Evolutionary conservation across 1,140 invertebrate genomes (phyloP).

Genomic region (Ceratitis capitata): DNA sequence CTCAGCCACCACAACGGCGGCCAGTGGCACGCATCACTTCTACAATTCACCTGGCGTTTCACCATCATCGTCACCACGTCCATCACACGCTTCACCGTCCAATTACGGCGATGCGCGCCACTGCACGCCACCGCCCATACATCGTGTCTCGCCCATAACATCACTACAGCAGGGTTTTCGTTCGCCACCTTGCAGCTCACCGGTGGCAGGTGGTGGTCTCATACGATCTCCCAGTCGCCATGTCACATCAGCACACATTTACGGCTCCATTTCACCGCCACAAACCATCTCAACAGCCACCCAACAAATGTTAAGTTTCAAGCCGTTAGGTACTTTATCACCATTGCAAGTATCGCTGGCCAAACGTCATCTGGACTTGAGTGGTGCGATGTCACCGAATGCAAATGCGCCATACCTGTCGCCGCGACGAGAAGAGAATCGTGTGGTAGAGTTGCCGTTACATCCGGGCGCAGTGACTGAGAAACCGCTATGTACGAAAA

Average conservation of each 20-base stretch:
- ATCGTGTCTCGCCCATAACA: constrained; percentile 35
- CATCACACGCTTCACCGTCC: constrained; percentile 45
- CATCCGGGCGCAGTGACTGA: constrained; percentile 55
- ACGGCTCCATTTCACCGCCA: constrained; percentile 60
- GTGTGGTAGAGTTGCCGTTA: constrained; percentile 60
- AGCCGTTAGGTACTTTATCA: constrained; percentile 57
- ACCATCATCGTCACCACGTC: constrained; percentile 60
- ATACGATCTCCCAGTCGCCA: constrained; percentile 60
- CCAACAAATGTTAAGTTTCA: constrained; percentile 61
- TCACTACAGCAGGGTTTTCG: constrained; percentile 60
- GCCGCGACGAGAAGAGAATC: constrained; percentile 56
- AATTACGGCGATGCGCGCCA: neutral
- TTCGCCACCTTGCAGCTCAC: constrained; percentile 61
- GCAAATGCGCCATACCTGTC: constrained; percentile 55
- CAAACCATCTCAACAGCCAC: constrained; percentile 54
- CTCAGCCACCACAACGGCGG: constrained; percentile 39
- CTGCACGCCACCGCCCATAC: constrained; percentile 51
- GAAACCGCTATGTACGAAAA: constrained; percentile 62
- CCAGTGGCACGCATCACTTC: constrained; percentile 45
- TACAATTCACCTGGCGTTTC: constrained; percentile 62
- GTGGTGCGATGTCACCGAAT: constrained; percentile 60
- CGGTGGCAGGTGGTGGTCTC: constrained; percentile 49
- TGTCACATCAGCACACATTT: constrained; percentile 49
- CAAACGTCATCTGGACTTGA: constrained; percentile 58
- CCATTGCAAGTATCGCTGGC: constrained; percentile 60